Percentiles rank a stretch among this genome's conserved stretches.
Conservation (phyloP, 2,888 invertebrate species). For the Diarsia rubi region DNA sequence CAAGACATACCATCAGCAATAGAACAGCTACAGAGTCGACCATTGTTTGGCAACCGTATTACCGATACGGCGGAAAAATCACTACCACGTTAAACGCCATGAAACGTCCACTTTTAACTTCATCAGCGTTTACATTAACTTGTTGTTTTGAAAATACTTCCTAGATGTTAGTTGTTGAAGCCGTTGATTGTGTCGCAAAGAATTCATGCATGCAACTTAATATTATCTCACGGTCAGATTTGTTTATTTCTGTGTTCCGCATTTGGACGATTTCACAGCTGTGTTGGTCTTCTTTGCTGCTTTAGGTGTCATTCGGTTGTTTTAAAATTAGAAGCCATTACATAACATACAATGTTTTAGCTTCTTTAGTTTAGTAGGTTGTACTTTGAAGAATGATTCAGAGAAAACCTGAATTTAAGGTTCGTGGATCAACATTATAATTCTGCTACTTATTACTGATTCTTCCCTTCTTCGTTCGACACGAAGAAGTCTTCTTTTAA, state of each 20-base stretch:
- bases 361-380: not conserved
- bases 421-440: not conserved
- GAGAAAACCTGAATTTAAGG: not conserved
- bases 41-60: slow-evolving; percentile 72
- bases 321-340: not conserved
- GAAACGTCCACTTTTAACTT: slow-evolving; percentile 61
- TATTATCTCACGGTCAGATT: slow-evolving; percentile 33
- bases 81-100: slow-evolving; percentile 68
- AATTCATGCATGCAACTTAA: slow-evolving; percentile 32
- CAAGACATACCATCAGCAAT: slow-evolving; percentile 69
- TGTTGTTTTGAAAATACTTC: slow-evolving; percentile 68
- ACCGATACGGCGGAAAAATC: slow-evolving; percentile 48
- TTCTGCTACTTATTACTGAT: too few relatives aligned
- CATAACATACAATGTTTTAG: not conserved
- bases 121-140: slow-evolving; percentile 55
- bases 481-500: too few relatives aligned
- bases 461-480: too few relatives aligned
- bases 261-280: not conserved
- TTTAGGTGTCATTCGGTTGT: not conserved
- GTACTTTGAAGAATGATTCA: not conserved
- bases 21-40: slow-evolving; percentile 64
- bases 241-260: slow-evolving; percentile 25
- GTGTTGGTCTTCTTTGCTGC: slow-evolving; percentile 1
- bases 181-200: slow-evolving; percentile 21
- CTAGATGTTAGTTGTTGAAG: slow-evolving; percentile 23